These are phyloP conservation scores for Elaphurus davidianus DNA, from an alignment of 2,113 vertebrate species.

Conservation along the genomic window DNA sequence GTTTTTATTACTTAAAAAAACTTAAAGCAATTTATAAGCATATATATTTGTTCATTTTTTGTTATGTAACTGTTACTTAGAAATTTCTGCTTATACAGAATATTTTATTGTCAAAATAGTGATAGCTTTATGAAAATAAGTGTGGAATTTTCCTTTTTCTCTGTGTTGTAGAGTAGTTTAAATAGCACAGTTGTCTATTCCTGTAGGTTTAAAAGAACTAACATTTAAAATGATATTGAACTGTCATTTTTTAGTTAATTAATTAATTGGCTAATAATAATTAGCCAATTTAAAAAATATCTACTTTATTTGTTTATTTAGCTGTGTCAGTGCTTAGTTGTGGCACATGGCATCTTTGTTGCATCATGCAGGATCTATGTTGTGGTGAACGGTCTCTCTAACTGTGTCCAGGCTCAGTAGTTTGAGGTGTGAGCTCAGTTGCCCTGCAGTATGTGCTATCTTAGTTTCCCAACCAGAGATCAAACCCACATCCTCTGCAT, in stretches of 20 bases:
- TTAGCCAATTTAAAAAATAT: not conserved
- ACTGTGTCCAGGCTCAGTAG: not conserved
- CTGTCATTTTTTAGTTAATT: not conserved
- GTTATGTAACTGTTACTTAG: not conserved
- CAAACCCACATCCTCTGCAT: not conserved
- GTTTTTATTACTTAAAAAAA: not conserved
- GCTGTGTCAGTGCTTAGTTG: not conserved
- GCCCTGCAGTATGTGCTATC: not conserved
- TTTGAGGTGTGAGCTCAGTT: not conserved
- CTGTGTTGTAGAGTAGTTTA: not conserved
- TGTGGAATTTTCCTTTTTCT: not conserved
- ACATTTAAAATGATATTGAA: not conserved
- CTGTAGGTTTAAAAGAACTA: not conserved
- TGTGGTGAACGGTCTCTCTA: not conserved
- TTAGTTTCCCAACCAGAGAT: not conserved
- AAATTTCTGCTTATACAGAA: not conserved
- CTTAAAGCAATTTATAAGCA: not conserved
- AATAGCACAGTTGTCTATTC: not conserved
- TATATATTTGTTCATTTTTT: not conserved
- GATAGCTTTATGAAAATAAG: not conserved
- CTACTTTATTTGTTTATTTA: not conserved
- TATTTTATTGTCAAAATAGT: not conserved
- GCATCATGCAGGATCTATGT: not conserved
- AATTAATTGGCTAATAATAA: not conserved
- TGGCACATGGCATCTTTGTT: not conserved